Evolutionary conservation across 2,888 invertebrate genomes (phyloP).

Genomic region (Melieria picta): DNA sequence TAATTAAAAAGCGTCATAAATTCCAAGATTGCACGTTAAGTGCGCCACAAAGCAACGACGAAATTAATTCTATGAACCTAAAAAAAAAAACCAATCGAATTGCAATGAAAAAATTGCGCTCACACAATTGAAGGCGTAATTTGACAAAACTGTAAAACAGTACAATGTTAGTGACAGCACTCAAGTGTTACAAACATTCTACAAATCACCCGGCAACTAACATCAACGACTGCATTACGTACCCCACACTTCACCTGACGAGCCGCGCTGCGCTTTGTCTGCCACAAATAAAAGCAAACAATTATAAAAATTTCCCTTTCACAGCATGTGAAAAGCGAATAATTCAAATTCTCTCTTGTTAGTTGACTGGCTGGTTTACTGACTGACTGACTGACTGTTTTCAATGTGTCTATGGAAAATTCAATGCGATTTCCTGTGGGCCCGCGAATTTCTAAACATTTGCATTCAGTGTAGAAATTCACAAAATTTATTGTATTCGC

Average conservation of each 20-base stretch:
- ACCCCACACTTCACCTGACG: too few species aligned
- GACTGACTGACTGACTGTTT: too few species aligned
- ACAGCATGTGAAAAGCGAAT: conserved; percentile 21
- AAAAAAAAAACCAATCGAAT: too few species aligned
- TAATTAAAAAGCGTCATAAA: neutral
- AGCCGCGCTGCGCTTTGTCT: neutral
- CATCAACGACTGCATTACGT: too few species aligned
- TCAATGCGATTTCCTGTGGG: conserved; percentile 22
- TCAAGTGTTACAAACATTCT: conserved; percentile 24
- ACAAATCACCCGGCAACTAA: conserved; percentile 2
- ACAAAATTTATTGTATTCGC: too few species aligned
- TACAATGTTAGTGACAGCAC: conserved; percentile 1
- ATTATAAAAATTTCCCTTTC: conserved; percentile 18
- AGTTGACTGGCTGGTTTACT: too few species aligned
- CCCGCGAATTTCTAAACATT: neutral
- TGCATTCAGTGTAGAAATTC: neutral
- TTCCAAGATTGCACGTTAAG: neutral
- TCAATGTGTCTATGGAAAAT: neutral
- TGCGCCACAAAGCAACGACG: too few species aligned
- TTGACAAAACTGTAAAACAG: neutral
- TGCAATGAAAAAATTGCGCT: too few species aligned
- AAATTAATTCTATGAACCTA: too few species aligned
- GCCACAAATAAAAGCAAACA: conserved; percentile 1
- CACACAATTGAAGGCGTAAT: too few species aligned
- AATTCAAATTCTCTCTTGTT: neutral